Evolutionary conservation across 1,140 invertebrate species (phyloP).

Genomic region (Amyelois transitella): DNA sequence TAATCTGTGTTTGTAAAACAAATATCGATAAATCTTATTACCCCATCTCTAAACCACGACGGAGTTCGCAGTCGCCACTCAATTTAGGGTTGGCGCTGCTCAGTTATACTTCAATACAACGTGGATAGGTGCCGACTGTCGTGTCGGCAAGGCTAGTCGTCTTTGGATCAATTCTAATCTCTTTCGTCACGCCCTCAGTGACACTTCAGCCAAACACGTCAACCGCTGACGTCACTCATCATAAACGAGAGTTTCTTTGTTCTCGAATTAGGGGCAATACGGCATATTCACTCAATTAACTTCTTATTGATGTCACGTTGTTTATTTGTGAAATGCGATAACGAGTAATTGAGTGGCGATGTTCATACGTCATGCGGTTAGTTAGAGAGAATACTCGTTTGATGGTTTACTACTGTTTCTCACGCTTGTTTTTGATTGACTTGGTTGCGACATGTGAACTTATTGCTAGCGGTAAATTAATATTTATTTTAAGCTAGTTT

Average conservation of each 20-base stretch:
- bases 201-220: slow-evolving; percentile 23
- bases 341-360: neutral
- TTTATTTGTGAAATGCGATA: slow-evolving; percentile 9
- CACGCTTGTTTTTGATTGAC: neutral
- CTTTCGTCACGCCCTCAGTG: slow-evolving; percentile 30
- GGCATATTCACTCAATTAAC: slow-evolving; percentile 5
- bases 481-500: too few species aligned
- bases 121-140: slow-evolving; percentile 29
- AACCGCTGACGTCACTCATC: slow-evolving; percentile 28
- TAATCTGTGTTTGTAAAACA: too few species aligned
- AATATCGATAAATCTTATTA: neutral
- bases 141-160: slow-evolving; percentile 12
- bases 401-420: neutral
- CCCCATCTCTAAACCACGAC: slow-evolving; percentile 13
- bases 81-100: slow-evolving; percentile 37
- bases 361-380: neutral
- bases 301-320: slow-evolving; percentile 3
- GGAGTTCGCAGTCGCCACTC: slow-evolving; percentile 28
- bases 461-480: too few species aligned
- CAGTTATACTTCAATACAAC: slow-evolving; percentile 34
- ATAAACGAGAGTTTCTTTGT: slow-evolving; percentile 22
- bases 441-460: too few species aligned
- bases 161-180: slow-evolving; percentile 44
- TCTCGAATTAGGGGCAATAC: slow-evolving; percentile 11
- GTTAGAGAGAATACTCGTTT: neutral